Evolutionary conservation across 2,113 vertebrate genomes (phyloP), one percentile per base, ranked within the genome.

Genomic region (Malurus melanocephalus): DNA sequence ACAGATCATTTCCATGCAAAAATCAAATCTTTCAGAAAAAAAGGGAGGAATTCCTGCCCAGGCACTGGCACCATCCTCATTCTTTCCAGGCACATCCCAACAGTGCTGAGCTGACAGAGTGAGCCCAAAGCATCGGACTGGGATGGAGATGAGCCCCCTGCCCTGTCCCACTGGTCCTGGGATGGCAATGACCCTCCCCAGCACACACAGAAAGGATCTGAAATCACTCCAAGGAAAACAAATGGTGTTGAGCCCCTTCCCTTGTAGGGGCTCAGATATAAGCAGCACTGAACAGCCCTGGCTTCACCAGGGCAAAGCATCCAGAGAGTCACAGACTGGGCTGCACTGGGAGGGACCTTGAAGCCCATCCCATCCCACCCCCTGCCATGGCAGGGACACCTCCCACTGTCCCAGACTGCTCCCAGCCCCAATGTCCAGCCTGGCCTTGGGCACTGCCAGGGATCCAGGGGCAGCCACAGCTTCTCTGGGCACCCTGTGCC

Each of bases 91-190:
- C 30, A 13, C 56, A 33, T 5, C 18, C 38, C 57, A 40, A 13
- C 10, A 2, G 1, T 53, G 24, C 64, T 13, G 65, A 26, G 11
- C 60, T 9, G 6, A 38, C 45, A 33, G n/a, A 43, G 17, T 0
- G 2, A 59, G 59, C 19, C n/a, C 2, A 0, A 46, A 12, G 17
- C 1, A 0, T 52, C 55, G 57, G 21, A 13, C 11, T 11, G 1
- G 0, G 43, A 11, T 2, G 4, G 64, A 32, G 24, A 27, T 0
- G 2, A 52, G 55, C 14, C 16, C 46, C 12, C 4, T 28, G 65
- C 21, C 14, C 43, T 22, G 16, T 38, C 46, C 7, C 40, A 13
- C 0, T 0, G 14, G 40, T 53, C 35, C 23, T 2, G 30, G 1
- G 1, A 9, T 0, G 6, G 55, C 67, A 62, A 21, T 24, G 24